Evolutionary conservation across 2,888 invertebrate genomes (phyloP), one percentile per base, ranked within the genome.

Genomic region (Maniola hyperantus): DNA sequence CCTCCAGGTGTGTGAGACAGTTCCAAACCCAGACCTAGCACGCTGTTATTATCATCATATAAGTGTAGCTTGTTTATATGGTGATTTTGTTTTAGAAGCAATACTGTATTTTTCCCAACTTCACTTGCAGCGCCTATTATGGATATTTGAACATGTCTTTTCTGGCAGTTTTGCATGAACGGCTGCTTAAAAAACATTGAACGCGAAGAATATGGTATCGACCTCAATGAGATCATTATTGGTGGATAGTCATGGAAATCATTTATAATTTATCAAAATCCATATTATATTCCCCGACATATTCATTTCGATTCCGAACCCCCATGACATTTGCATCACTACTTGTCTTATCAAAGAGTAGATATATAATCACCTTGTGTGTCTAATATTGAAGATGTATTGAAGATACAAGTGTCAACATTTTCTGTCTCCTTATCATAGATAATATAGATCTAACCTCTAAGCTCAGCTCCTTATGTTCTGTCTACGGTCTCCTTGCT

Each of bases 61-160:
- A 88, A 69, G 10, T 83, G 74, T 4, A 89, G 67, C 58, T 71
- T 78, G 15, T 74, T 74, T 34, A 89, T 76, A 71, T 83, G 82
- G n/a, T 61, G 61, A 63, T 84, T 88, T 33, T 79, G 79, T 70
- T 83, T 87, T 18, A 88, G 69, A 34, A 88, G 74, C 62, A 88
- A 62, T 0, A 87, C 79, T 53, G 88, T 74, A 66, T 84, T 84
- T 48, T 81, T 77, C 8, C 88, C 88, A 0, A 88, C 75, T 15
- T 81, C 79, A 71, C 76, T 82, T 34, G 77, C 82, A 8, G 85
- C 85, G 6, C 88, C 88, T n/a, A 87, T 73, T 2, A 87, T 73
- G 6, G 87, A 82, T 7, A 87, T 75, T 73, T 86, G 85, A n/a
- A 87, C 70, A 72, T 80, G 77, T 55, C 68, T 72, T 59, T 34